phyloP scores from a whole-genome alignment of 2,113 vertebrate species.

The Numida meleagris region DNA sequence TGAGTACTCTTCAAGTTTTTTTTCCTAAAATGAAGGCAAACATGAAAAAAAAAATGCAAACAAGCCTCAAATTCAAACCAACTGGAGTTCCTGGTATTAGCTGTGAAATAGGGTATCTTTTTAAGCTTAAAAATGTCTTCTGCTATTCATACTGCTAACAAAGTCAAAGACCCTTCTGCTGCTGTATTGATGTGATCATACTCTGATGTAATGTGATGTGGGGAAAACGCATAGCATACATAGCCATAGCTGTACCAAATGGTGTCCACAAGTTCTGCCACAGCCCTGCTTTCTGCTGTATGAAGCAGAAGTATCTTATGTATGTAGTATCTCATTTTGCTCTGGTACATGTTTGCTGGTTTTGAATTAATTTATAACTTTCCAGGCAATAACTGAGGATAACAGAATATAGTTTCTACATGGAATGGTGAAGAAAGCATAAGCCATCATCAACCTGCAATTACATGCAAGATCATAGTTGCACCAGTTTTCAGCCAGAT shows the following conservation, averaged over 20 bases:
- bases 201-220: not conserved
- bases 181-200: not conserved
- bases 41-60: not conserved
- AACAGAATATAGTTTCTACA: not conserved
- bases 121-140: not conserved
- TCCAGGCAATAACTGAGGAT: not conserved
- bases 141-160: not conserved
- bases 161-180: not conserved
- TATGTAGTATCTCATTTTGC: not conserved
- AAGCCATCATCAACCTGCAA: not conserved
- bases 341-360: not conserved
- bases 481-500: not conserved
- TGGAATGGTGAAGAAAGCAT: not conserved
- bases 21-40: not conserved
- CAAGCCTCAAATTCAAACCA: not conserved
- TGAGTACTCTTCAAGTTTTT: not conserved
- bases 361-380: not conserved
- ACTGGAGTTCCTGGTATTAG: not conserved
- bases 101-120: not conserved
- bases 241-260: not conserved
- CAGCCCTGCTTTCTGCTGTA: not conserved
- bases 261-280: not conserved
- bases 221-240: not conserved
- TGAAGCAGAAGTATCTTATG: not conserved
- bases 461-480: not conserved